Conservation (phyloP, 1,140 invertebrate species). For the Formica selysi region DNA sequence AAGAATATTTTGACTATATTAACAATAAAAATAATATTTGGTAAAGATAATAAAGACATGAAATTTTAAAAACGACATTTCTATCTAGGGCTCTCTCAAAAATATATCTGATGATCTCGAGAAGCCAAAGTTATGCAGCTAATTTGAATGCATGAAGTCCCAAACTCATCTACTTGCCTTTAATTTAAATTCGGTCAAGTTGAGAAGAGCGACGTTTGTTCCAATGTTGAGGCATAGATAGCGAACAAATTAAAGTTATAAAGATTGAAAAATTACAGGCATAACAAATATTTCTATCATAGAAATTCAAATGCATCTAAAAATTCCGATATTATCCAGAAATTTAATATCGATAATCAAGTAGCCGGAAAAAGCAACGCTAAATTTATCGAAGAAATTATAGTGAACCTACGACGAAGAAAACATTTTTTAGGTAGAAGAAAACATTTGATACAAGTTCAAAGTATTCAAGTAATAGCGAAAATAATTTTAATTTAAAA, state of each 20-base stretch:
- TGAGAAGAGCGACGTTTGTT: neutral
- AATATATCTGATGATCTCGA: neutral
- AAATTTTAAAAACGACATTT: constrained; percentile 26
- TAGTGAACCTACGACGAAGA: neutral
- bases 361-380: neutral
- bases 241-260: neutral
- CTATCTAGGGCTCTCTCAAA: neutral
- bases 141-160: constrained; percentile 30
- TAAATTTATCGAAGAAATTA: constrained; percentile 10
- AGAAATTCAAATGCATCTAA: neutral
- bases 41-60: neutral
- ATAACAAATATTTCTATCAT: neutral
- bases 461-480: constrained; percentile 31
- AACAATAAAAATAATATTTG: neutral
- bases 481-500: neutral
- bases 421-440: neutral
- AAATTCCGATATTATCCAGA: neutral
- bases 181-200: neutral
- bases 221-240: neutral
- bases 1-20: neutral
- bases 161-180: neutral
- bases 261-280: constrained; percentile 2
- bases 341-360: constrained; percentile 6
- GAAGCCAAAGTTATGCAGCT: constrained; percentile 11
- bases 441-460: constrained; percentile 34